Evolutionary conservation across 2,888 invertebrate species (phyloP).

Genomic region (Dichetophora obliterata): DNA sequence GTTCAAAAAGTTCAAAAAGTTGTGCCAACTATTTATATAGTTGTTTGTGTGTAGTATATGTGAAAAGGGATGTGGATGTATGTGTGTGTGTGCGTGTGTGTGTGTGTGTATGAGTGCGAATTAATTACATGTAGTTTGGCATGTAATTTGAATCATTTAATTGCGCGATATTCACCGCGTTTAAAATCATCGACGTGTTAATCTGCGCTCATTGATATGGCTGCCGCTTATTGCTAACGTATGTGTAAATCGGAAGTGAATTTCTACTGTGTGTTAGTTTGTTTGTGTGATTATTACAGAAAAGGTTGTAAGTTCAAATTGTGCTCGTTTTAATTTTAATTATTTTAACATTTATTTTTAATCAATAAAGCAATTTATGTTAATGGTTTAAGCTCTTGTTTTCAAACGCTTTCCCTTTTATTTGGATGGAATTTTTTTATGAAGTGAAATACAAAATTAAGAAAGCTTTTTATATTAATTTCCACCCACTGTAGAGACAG

Average conservation of each 20-base stretch:
- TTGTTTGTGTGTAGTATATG: neutral
- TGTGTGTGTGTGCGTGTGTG: neutral
- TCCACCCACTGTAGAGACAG: too few relatives aligned
- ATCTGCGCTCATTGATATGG: neutral
- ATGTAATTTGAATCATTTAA: conserved; percentile 37
- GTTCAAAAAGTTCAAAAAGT: conserved; percentile 6
- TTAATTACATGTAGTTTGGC: conserved; percentile 36
- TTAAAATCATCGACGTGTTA: conserved; percentile 27
- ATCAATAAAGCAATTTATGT: too few relatives aligned
- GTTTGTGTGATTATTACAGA: neutral
- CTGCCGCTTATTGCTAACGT: neutral
- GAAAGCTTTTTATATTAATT: too few relatives aligned
- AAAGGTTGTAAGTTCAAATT: neutral
- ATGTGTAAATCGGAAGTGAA: neutral
- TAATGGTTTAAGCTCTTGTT: too few relatives aligned
- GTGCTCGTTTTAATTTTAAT: neutral
- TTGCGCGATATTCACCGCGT: conserved; percentile 12
- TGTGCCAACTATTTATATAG: neutral
- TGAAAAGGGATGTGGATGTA: too few relatives aligned
- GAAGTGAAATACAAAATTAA: too few relatives aligned
- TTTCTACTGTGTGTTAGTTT: neutral
- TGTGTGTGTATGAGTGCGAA: conserved; percentile 11
- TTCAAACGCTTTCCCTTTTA: too few relatives aligned
- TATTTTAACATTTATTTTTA: neutral
- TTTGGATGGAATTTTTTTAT: too few relatives aligned